Base-by-base conservation (phyloP, 2,797 vertebrate species). In the Sebastes kiyomatsui region DNA sequence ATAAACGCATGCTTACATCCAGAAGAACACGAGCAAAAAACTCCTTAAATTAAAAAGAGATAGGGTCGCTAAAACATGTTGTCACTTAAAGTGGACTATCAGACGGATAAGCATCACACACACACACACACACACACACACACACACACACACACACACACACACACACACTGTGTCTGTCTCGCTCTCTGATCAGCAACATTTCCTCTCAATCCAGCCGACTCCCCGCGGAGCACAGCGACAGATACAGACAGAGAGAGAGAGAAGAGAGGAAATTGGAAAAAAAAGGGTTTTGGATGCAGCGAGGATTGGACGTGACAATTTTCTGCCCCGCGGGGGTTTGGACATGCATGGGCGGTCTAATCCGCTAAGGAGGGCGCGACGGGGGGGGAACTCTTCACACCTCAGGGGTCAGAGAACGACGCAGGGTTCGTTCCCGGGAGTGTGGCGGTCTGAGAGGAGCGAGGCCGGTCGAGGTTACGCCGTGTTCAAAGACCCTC, bases 341-440 rank as follows among this genome's bases (percentile, higher is more conserved):
- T 66, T 8, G 75, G 88, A 82, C 85, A 90, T 67, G 88, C 88
- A 83, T 75, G 90, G 88, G 22, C 33, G 5, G 61, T 56, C 82
- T 92, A 90, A 90, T 90, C 82, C 64, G 75, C 90, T 90, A 76
- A 85, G 88, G 88, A 87, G 82, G 80, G 55, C 78, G 35, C 33
- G 14, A 49, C 72, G 6, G 70, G 61, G 71, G 56, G 80, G 80
- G 54, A 56, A 64, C 83, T 90, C 79, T 89, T 46, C 80, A 82
- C 87, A 91, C 83, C 89, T 88, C 87, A 59, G 69, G 81, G 86
- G 83, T 88, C 87, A 77, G 62, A 42, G 72, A 70, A 52, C 3
- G 0, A 46, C 7, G 42, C 14, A 46, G 42, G 42, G 42, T 46
- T 46, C 42, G 42, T 46, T 18, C 16, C 42, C 14, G 42, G 16